Evolutionary conservation across 2,113 vertebrate genomes (phyloP).

Genomic region (Sylvilagus bachmani): DNA sequence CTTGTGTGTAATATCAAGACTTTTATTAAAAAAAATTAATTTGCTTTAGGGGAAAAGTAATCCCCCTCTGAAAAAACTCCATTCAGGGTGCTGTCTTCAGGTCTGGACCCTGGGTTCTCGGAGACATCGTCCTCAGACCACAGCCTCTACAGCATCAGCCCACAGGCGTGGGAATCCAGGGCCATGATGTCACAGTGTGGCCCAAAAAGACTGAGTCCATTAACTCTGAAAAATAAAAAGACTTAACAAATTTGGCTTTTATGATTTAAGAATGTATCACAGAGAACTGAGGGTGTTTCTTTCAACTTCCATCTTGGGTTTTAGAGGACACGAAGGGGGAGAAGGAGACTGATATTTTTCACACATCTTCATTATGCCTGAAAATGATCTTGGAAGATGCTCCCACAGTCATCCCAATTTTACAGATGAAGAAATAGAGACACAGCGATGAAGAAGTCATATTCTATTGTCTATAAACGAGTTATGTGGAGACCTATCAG

Average conservation of each 20-base stretch:
- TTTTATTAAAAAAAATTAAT: background rate
- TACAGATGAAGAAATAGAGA: too few species aligned
- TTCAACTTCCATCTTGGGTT: background rate
- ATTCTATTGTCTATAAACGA: background rate
- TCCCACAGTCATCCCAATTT: background rate
- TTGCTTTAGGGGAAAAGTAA: background rate
- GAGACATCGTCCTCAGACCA: background rate
- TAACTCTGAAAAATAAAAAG: background rate
- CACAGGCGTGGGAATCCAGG: background rate
- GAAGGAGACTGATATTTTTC: background rate
- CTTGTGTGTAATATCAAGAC: background rate
- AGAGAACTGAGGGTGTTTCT: background rate
- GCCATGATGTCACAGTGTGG: too few species aligned
- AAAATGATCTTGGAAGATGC: background rate
- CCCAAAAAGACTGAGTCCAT: background rate
- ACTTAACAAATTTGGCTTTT: background rate
- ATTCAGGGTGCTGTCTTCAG: too few species aligned
- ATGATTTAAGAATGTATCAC: background rate
- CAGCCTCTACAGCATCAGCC: background rate
- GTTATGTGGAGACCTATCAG: background rate
- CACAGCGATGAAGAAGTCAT: too few species aligned
- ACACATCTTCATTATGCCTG: background rate
- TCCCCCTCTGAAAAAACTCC: background rate
- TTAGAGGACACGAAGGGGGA: too few species aligned
- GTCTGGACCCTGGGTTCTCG: too few species aligned